phyloP scores from a whole-genome alignment of 2,797 vertebrate species.

The Anas acuta region DNA sequence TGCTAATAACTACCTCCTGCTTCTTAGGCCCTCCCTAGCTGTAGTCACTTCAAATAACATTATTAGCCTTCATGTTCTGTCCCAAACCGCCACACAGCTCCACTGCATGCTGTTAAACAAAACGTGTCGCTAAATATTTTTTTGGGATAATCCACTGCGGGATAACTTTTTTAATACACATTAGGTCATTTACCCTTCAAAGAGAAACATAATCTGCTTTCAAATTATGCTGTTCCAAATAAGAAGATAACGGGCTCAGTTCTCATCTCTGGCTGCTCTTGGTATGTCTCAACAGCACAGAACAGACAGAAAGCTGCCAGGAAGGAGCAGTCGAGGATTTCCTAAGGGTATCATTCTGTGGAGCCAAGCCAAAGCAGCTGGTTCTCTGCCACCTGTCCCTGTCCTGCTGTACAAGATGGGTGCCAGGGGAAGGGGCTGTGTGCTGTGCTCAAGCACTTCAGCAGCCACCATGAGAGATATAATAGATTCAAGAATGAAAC shows the following conservation, averaged over 20 bases:
- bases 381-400: constrained; percentile 8
- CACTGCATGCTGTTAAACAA: constrained; percentile 19
- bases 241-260: constrained; percentile 53
- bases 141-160: constrained; percentile 34
- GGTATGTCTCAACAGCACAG: constrained; percentile 37
- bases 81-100: background rate
- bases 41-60: background rate
- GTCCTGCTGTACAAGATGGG: background rate
- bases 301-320: constrained; percentile 46
- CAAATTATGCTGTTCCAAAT: constrained; percentile 49
- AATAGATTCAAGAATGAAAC: background rate
- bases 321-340: background rate
- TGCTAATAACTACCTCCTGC: background rate
- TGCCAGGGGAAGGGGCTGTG: background rate
- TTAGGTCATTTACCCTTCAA: constrained; percentile 59
- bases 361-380: background rate
- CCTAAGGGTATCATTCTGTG: background rate
- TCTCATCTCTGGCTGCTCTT: constrained; percentile 43
- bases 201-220: constrained; percentile 67
- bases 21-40: background rate
- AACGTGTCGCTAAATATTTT: background rate
- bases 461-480: fast-evolving
- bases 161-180: constrained; percentile 55
- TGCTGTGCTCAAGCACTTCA: background rate
- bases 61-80: background rate